A percentile compares a stretch with the other conserved stretches of the same genome.
Evolutionary conservation across 2,113 vertebrate species (phyloP).

Genomic region (Oncorhynchus kisutch): DNA sequence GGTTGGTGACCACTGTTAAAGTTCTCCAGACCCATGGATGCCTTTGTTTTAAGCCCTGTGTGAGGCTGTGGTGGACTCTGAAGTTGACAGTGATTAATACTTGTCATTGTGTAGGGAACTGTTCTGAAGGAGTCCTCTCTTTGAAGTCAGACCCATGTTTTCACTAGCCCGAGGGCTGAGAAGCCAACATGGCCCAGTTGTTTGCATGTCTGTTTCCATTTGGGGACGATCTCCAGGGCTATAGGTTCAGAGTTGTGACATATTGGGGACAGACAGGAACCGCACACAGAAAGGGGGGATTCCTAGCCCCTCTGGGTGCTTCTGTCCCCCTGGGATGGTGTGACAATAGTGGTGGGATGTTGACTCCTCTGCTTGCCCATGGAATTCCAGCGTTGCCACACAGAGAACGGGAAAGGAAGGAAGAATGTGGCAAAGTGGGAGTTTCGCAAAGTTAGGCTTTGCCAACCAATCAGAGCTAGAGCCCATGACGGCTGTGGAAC

Average conservation of each 20-base stretch:
- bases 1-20: too few relatives aligned
- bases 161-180: not conserved
- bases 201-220: too few relatives aligned
- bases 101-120: conserved; percentile 15
- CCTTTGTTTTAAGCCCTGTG: conserved; percentile 42
- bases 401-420: conserved; percentile 37
- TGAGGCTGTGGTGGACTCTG: conserved; percentile 22
- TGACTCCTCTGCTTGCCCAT: conserved; percentile 56
- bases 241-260: too few relatives aligned
- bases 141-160: not conserved
- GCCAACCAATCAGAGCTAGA: conserved; percentile 36
- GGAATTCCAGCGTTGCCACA: conserved; percentile 66
- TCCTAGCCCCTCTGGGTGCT: conserved; percentile 19
- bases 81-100: not conserved
- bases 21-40: conserved; percentile 1
- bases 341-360: conserved; percentile 56
- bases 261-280: too few relatives aligned
- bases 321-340: conserved; percentile 25
- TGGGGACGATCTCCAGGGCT: too few relatives aligned
- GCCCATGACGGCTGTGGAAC: conserved; percentile 16
- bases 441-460: conserved; percentile 1
- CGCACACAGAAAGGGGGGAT: too few relatives aligned
- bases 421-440: conserved; percentile 47
- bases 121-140: not conserved
- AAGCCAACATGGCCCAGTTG: not conserved